Base-by-base conservation (phyloP, 2,888 invertebrate genomes). In the Lasius platythorax region DNA sequence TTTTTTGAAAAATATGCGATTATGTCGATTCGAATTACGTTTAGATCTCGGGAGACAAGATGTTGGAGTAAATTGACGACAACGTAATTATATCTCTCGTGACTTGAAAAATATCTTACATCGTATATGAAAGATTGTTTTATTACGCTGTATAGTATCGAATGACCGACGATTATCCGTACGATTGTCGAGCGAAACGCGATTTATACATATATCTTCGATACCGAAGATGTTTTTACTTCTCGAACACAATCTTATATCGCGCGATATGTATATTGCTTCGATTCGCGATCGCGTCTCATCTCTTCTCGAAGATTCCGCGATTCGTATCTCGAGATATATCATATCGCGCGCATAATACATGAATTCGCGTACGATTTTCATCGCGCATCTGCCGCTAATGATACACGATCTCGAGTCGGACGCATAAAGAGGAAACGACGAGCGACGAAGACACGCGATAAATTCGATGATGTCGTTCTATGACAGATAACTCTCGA, bases 311-410 rank as follows among this genome's bases (percentile, higher is more conserved):
- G 30, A 68, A 11, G 37, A 66, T 66, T 33, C 11, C n/a, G 63
- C 33, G 40, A 40, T 5, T 33, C 33, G 12, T 15, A n/a, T 37
- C 64, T 33, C 23, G 66, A 23, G 43, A 66, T 63, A 30, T 63
- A 30, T 33, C 8, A 30, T 63, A 30, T 33, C 8, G 4, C 3
- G 46, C 12, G 12, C 12, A 46, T 15, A 46, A 46, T 46, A 15
- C 46, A 3, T 50, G 37, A 5, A 37, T 37, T 5, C 37, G 37
- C 53, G n/a, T 18, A 43, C 15, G 18, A 50, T 68, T 68, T 68
- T 68, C 18, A 50, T 30, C 50, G 30, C 18, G 50, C 68, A 68
- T 68, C 68, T 50, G 68, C 30, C 68, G 33, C 18, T 68, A 30
- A 68, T 66, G 11, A 68, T 8, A 46, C 9, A 2, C 12, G 12